These are phyloP conservation scores for Podarcis lilfordi DNA, from an alignment of 2,797 vertebrate species.

Conservation along the genomic window DNA sequence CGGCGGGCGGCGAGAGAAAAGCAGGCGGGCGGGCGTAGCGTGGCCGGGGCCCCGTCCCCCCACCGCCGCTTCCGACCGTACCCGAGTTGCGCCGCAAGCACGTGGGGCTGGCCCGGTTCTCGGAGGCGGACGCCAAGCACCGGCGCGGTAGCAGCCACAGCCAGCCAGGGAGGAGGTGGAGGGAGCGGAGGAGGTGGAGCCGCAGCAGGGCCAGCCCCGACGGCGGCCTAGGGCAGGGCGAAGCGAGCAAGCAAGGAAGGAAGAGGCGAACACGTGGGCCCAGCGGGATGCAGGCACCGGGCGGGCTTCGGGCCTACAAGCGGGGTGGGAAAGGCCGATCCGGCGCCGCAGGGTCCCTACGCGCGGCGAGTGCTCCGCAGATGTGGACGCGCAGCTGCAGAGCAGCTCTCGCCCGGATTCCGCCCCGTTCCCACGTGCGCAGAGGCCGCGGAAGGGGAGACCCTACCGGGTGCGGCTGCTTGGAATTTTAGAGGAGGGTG, in stretches of 20 bases:
- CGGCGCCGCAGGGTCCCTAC: background rate
- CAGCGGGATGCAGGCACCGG: background rate
- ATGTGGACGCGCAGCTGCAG: background rate
- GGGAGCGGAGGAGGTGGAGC: background rate
- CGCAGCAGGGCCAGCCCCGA: conserved; percentile 7
- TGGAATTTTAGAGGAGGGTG: no score
- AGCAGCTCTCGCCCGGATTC: background rate
- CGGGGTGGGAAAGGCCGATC: background rate
- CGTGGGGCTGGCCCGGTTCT: conserved; percentile 18
- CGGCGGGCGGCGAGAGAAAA: conserved; percentile 34
- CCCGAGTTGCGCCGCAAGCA: background rate
- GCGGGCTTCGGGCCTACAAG: conserved; percentile 8
- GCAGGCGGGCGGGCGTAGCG: conserved; percentile 81
- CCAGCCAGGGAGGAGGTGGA: background rate
- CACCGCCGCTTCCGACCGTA: background rate
- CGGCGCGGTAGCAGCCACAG: background rate
- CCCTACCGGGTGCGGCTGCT: background rate
- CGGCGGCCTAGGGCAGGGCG: conserved; percentile 6
- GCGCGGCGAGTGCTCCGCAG: background rate
- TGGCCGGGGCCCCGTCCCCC: conserved; percentile 48
- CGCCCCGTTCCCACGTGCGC: background rate
- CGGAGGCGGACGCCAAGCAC: background rate
- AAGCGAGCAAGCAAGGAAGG: background rate
- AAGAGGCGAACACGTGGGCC: conserved; percentile 3
- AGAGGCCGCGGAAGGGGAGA: background rate